Conservation (phyloP, 2,797 vertebrate species). For the Poeciliopsis turneri region DNA sequence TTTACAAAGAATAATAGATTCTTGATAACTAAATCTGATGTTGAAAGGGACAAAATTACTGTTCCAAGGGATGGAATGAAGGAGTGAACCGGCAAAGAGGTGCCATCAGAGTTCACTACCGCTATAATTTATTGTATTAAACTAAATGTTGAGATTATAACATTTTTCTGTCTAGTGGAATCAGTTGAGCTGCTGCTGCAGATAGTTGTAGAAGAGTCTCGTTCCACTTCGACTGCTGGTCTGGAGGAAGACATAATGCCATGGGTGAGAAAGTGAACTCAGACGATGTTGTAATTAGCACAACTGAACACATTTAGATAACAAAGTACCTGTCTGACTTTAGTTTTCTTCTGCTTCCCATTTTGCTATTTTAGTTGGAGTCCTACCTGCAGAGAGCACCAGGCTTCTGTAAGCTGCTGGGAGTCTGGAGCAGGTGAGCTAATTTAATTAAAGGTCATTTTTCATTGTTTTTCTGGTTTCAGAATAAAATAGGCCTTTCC, state of each 20-base stretch:
- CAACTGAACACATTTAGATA: not conserved
- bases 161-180: conserved; percentile 65
- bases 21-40: not conserved
- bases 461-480: not conserved
- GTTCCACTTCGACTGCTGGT: conserved; percentile 23
- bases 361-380: conserved; percentile 65
- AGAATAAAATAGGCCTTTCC: not conserved
- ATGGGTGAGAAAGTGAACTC: conserved; percentile 61
- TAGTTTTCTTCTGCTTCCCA: not conserved
- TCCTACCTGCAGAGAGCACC: conserved; percentile 71
- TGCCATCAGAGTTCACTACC: not conserved
- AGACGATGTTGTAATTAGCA: not conserved
- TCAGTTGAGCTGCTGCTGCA: conserved; percentile 79
- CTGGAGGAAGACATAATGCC: conserved; percentile 60
- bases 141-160: no score
- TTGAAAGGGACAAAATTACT: not conserved
- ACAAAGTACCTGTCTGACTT: not conserved
- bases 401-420: conserved; percentile 75
- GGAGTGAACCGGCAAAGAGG: not conserved
- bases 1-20: not conserved
- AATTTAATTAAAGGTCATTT: not conserved
- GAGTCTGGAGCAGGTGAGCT: conserved; percentile 81
- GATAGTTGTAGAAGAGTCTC: conserved; percentile 71
- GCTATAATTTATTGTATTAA: no score
- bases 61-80: not conserved